Evolutionary conservation across 1,140 invertebrate genomes (phyloP).

Genomic region (Homalodisca vitripennis): DNA sequence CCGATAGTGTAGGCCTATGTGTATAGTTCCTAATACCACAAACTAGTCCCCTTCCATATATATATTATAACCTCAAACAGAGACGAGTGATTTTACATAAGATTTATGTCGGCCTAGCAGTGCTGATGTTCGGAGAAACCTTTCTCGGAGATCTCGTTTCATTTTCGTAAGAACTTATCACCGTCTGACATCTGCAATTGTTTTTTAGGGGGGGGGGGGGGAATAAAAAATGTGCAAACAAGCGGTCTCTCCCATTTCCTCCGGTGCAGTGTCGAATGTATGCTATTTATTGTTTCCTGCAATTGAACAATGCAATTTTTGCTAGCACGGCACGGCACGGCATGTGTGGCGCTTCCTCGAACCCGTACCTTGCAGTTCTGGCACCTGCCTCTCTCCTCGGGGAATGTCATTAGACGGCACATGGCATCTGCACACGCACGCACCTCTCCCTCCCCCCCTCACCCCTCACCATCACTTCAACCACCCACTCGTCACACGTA

Average conservation of each 20-base stretch:
- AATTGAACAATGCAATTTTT: slow-evolving; percentile 28
- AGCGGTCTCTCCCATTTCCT: not conserved
- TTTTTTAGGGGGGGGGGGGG: not conserved
- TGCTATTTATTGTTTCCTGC: slow-evolving; percentile 30
- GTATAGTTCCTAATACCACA: too few relatives aligned
- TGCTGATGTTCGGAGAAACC: too few relatives aligned
- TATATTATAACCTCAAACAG: too few relatives aligned
- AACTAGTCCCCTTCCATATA: too few relatives aligned
- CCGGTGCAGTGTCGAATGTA: slow-evolving; percentile 26
- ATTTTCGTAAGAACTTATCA: slow-evolving; percentile 11
- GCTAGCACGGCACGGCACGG: not conserved
- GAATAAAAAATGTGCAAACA: slow-evolving; percentile 19
- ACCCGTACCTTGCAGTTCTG: slow-evolving; percentile 5
- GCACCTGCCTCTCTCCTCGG: slow-evolving; percentile 10
- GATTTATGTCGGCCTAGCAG: too few relatives aligned
- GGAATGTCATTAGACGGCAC: not conserved
- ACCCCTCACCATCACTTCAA: too few relatives aligned
- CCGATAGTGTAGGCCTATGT: too few relatives aligned
- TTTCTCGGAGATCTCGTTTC: too few relatives aligned
- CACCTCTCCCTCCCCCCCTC: not conserved
- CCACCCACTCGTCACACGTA: too few relatives aligned
- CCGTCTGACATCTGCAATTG: slow-evolving; percentile 17
- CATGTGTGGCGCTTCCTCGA: not conserved
- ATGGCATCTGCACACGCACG: not conserved
- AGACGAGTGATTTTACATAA: too few relatives aligned